These are phyloP conservation scores for Brachypodius melanocephalos DNA, from an alignment of 2,113 vertebrate genomes.

Conservation along the genomic window DNA sequence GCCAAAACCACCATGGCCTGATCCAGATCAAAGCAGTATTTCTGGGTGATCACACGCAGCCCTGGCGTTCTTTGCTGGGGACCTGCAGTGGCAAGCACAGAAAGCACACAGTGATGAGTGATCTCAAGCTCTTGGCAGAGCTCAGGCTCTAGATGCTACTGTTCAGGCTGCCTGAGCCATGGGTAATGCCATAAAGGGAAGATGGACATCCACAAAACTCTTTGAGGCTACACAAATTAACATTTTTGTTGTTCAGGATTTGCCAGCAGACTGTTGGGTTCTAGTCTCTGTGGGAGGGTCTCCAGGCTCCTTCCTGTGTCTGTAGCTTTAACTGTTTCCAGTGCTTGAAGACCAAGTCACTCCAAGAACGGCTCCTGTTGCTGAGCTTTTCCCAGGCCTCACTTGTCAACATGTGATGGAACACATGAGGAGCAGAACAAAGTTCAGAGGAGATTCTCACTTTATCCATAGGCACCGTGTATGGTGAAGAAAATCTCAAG, in stretches of 20 bases:
- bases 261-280: not conserved
- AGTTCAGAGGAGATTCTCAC: not conserved
- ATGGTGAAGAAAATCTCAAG: not conserved
- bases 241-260: not conserved
- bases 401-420: not conserved
- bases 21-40: not conserved
- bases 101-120: not conserved
- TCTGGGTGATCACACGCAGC: not conserved
- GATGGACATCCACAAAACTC: not conserved
- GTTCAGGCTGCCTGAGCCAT: not conserved
- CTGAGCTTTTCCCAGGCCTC: not conserved
- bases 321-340: not conserved
- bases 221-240: not conserved
- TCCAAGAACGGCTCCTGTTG: not conserved
- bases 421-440: not conserved
- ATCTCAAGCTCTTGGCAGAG: not conserved
- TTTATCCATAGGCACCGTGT: accelerated
- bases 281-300: not conserved
- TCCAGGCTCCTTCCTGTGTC: not conserved
- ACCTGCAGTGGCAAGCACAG: not conserved
- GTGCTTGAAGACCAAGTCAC: not conserved
- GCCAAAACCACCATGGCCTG: not conserved
- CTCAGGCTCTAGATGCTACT: not conserved
- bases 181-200: not conserved
- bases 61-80: not conserved